A percentile compares a stretch with the other conserved stretches of the same genome.
phyloP scores from a whole-genome alignment of 1,140 invertebrate genomes.

The Nautilus pompilius region DNA sequence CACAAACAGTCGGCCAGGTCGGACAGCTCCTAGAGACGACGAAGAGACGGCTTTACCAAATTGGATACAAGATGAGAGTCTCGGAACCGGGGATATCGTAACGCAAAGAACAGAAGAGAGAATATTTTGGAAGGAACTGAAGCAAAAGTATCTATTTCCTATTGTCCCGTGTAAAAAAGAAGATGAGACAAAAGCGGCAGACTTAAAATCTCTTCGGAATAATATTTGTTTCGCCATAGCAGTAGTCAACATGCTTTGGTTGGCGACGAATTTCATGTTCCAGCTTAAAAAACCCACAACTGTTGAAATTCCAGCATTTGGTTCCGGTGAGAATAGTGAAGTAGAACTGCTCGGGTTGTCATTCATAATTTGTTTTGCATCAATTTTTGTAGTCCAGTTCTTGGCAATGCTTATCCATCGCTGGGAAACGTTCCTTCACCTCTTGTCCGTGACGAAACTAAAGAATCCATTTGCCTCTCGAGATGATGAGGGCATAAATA shows the following conservation, averaged over 20 bases:
- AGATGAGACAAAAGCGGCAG: background rate
- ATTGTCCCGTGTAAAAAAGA: background rate
- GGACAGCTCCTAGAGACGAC: background rate
- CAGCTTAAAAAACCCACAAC: conserved; percentile 27
- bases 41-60: conserved; percentile 1
- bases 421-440: conserved; percentile 95
- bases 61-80: conserved; percentile 59
- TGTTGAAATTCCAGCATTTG: conserved; percentile 5
- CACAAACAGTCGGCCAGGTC: background rate
- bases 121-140: conserved; percentile 10
- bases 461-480: conserved; percentile 16
- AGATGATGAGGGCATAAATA: no score
- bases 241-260: conserved; percentile 48
- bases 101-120: conserved; percentile 2
- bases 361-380: conserved; percentile 54
- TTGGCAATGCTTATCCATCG: conserved; percentile 58
- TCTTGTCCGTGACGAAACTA: conserved; percentile 87
- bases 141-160: conserved; percentile 9
- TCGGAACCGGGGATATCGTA: conserved; percentile 66
- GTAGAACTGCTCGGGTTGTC: conserved; percentile 32
- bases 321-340: conserved; percentile 3
- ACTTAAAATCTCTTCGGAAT: conserved; percentile 35
- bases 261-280: conserved; percentile 51
- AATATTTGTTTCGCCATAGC: conserved; percentile 36
- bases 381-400: conserved; percentile 56